Evolutionary conservation across 2,888 invertebrate genomes (phyloP), one percentile per base, ranked within the genome.

Genomic region (Branchinecta sandiegonensis): DNA sequence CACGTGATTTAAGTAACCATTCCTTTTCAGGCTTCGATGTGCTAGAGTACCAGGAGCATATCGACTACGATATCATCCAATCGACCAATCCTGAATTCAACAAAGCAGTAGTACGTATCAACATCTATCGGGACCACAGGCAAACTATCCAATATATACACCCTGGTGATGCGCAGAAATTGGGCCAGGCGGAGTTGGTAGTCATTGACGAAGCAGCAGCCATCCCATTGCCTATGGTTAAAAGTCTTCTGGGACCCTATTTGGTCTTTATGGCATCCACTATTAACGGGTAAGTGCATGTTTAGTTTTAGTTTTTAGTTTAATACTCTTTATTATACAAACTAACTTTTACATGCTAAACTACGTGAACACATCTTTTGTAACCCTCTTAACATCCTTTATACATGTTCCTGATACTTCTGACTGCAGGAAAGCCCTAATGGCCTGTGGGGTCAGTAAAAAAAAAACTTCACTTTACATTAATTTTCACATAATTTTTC

Each of bases 151-250:
- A 90, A 87, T 99, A 99, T 78, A 94, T 99, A 76, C 88, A 92
- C 71, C 96, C 99, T 0, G 87, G 87, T 64, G 95, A 97, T 78
- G 86, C 88, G 66, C 85, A 89, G 70, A 86, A 91, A 71, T 81
- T 99, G 48, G 86, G 90, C 10, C 94, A 95, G 71, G 95, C 96
- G 0, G 97, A 99, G 78, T 79, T 99, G 63, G 83, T 99, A 48
- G 86, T 99, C 0, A 95, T 99, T 69, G 99, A 99, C 78, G 99
- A 99, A 79, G 99, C 99, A 2, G 99, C 99, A 0, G 99, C 99
- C 9, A 99, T 99, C 73, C 99, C 99, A 0, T 80, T 99, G 70
- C 89, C 91, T 0, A 85, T 90, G 74, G 95, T 99, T 0, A 90
- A 92, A 72, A 85, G 87, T 2, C 88, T 96, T 78, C 81, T 91